phyloP scores from a whole-genome alignment of 37 sponge, comb jelly and placozoan genomes.

The Bolinopsis microptera region DNA sequence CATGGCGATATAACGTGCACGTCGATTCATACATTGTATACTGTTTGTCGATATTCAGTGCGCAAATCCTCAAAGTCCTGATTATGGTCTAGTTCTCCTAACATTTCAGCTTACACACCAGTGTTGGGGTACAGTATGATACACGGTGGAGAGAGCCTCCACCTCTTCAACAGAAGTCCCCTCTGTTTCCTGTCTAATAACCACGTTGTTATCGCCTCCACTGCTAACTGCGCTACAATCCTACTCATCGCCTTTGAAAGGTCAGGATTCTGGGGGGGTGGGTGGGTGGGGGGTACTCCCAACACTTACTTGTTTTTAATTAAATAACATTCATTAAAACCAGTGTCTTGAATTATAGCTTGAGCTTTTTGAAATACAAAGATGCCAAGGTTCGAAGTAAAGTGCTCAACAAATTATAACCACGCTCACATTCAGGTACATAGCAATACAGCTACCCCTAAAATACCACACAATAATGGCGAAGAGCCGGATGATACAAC shows the following conservation, averaged over 20 bases:
- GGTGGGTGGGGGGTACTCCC: too few species aligned
- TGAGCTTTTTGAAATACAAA: too few species aligned
- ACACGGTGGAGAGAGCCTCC: neutral
- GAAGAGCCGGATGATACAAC: neutral
- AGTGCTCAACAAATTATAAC: too few species aligned
- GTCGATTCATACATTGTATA: too few species aligned
- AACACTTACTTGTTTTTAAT: too few species aligned
- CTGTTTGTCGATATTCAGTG: too few species aligned
- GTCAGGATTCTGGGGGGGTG: too few species aligned
- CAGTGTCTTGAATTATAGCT: too few species aligned
- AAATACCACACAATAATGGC: constrained; percentile 34
- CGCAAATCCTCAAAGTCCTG: too few species aligned
- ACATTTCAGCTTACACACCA: constrained; percentile 13
- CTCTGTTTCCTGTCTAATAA: constrained; percentile 53
- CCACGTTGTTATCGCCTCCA: constrained; percentile 37
- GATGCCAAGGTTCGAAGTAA: too few species aligned
- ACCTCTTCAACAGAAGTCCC: neutral
- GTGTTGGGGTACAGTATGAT: neutral
- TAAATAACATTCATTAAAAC: too few species aligned
- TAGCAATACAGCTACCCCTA: constrained; percentile 40
- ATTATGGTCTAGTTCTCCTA: too few species aligned
- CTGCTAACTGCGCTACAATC: constrained; percentile 38
- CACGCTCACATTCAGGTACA: neutral
- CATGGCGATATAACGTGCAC: neutral
- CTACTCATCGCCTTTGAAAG: constrained; percentile 53